Base-by-base conservation (phyloP, 2,888 invertebrate species). In the Drosophila recens region DNA sequence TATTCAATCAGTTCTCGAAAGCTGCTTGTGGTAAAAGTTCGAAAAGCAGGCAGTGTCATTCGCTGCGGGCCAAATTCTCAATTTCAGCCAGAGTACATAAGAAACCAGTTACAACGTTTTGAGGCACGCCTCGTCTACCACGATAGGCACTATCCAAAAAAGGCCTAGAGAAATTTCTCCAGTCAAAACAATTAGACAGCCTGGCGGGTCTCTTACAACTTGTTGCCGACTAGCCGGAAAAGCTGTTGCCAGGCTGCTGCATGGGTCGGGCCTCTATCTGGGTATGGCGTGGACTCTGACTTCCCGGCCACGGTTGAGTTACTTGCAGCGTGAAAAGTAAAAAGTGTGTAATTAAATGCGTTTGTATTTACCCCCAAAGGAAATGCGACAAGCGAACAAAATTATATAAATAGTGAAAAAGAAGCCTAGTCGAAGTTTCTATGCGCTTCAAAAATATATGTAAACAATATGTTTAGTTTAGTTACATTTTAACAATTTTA, bases 181-280 rank as follows among this genome's bases (percentile, higher is more conserved):
- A 82, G 79, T 81, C 82, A 77, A 79, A 83, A 83, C 83, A 83
- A 83, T 83, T 79, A 85, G 82, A 80, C 79, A 69, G 49, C 43
- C 67, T 66, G 62, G 56, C 77, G 64, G 67, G 59, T 40, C 51
- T 30, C 53, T 65, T 79, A 58, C 76, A 82, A 82, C 83, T 83
- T 85, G 83, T 83, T 83, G 82, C 72, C 64, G 56, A 40, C 34
- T 51, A 56, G 45, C 52, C 59, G 69, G 62, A 73, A 77, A 77
- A 78, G 40, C 38, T 49, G 43, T 59, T 56, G 49, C 13, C 59
- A 46, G 45, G 40, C 56, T 43, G 27, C 23, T 43, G 5, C 27
- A n/a, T 51, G 36, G 27, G 33, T 23, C 43, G 43, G 13, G 13
- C 11, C 23, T 43, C 20, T n/a, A 27, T 34, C 38, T 40, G 40